phyloP scores from a whole-genome alignment of 2,797 vertebrate species.

The Chelonia mydas region DNA sequence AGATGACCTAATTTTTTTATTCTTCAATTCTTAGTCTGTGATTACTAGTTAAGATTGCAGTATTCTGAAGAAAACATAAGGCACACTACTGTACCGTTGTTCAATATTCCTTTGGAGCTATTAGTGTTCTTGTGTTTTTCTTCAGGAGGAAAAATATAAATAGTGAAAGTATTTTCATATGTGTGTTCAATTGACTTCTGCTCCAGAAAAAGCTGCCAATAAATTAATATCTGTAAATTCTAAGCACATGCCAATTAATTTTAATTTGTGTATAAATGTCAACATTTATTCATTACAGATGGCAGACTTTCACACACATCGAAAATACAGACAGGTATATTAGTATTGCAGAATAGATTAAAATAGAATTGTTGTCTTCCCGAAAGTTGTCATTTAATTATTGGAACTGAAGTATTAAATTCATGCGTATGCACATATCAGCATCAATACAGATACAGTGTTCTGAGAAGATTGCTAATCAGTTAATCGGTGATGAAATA shows the following conservation, averaged over 20 bases:
- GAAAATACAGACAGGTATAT: neutral
- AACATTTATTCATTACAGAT: neutral
- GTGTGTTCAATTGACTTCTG: neutral
- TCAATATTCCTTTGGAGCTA: neutral
- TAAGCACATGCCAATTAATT: neutral
- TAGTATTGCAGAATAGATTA: neutral
- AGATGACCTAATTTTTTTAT: neutral
- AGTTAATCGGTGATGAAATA: slow-evolving; percentile 39
- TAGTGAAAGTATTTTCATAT: neutral
- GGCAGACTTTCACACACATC: neutral
- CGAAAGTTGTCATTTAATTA: neutral
- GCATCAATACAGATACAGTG: neutral
- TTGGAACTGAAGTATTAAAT: neutral
- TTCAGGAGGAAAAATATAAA: neutral
- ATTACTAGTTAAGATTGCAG: rapidly evolving
- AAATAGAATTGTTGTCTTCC: neutral
- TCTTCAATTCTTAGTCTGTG: neutral
- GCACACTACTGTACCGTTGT: neutral
- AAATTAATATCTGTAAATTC: neutral
- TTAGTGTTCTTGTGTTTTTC: neutral
- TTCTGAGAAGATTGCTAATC: slow-evolving; percentile 42
- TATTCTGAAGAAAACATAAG: neutral
- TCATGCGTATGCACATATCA: rapidly evolving
- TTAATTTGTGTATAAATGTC: neutral
- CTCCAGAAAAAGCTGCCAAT: rapidly evolving